Conservation (phyloP, 2,113 vertebrate species). For the Glaucidium brasilianum region DNA sequence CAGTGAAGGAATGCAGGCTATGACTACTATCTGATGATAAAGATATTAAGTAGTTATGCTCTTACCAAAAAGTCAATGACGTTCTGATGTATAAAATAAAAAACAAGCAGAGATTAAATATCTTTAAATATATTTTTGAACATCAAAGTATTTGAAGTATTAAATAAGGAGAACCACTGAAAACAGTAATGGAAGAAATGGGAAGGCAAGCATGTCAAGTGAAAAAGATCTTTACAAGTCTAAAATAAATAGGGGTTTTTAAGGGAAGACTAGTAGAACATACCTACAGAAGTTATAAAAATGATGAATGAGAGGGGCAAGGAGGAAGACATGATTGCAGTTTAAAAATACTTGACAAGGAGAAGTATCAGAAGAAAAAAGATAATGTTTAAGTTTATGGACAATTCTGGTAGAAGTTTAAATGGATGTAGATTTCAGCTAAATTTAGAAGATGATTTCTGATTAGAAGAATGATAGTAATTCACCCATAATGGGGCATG, state of each 20-base stretch:
- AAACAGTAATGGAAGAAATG: background rate
- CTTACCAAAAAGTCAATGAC: background rate
- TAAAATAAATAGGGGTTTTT: background rate
- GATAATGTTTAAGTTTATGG: background rate
- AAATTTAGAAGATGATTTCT: background rate
- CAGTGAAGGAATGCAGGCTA: background rate
- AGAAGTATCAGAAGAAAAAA: background rate
- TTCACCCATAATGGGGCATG: background rate
- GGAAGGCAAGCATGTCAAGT: background rate
- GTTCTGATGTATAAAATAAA: background rate
- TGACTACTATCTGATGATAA: background rate
- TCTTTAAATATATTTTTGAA: background rate
- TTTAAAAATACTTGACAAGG: background rate
- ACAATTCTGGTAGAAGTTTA: background rate
- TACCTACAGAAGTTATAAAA: background rate
- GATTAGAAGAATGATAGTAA: background rate
- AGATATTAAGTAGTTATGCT: background rate
- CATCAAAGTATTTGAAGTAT: background rate
- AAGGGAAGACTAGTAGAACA: background rate
- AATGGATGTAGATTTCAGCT: background rate
- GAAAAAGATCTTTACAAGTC: background rate
- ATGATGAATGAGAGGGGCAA: background rate
- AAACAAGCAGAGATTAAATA: background rate
- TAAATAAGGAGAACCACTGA: background rate
- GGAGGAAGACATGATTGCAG: background rate